Percentiles rank a stretch among this genome's conserved stretches.
These are phyloP conservation scores for Oreortyx pictus DNA, from an alignment of 2,797 vertebrate genomes.

Conservation along the genomic window DNA sequence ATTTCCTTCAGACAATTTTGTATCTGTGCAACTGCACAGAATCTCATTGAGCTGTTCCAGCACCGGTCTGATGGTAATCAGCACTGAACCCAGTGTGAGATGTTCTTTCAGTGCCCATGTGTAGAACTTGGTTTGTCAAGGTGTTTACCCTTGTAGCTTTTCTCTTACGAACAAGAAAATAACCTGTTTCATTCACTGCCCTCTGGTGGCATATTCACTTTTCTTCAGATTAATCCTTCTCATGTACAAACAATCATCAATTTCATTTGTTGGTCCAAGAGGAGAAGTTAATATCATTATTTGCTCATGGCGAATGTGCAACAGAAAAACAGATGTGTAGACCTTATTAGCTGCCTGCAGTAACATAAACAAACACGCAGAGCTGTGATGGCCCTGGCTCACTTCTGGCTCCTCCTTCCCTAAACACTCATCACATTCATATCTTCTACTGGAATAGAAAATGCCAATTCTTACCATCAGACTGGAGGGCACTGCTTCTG, in stretches of 20 bases:
- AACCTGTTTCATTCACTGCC: neutral
- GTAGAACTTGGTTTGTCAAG: neutral
- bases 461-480: neutral
- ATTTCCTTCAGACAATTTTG: neutral
- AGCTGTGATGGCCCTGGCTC: neutral
- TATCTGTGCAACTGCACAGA: neutral
- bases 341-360: neutral
- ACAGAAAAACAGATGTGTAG: neutral
- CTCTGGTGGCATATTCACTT: conserved; percentile 20
- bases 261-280: neutral
- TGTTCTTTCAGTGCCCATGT: neutral
- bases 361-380: accelerated
- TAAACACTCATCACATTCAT: neutral
- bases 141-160: neutral
- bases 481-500: neutral
- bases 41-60: neutral
- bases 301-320: neutral
- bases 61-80: neutral
- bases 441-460: neutral
- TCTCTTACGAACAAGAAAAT: neutral
- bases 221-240: neutral
- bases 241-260: neutral
- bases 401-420: neutral
- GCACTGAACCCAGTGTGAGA: neutral
- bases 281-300: neutral